Conservation (phyloP, 2,113 vertebrate genomes). For the Scalopus aquaticus region DNA sequence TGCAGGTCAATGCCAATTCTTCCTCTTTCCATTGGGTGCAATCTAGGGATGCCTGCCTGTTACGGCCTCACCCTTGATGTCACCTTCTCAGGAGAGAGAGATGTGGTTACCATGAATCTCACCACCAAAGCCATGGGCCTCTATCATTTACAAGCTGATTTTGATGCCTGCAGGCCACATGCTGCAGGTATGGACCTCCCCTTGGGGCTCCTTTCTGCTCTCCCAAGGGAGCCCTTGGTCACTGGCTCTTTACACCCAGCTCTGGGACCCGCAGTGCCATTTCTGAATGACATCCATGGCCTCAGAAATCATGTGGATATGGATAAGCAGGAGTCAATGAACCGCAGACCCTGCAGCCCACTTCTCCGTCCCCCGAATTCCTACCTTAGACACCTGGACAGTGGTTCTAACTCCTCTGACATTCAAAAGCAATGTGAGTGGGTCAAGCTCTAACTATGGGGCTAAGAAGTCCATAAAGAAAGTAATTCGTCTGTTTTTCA, state of each 20-base stretch:
- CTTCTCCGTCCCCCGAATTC: not conserved
- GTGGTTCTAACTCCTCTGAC: not conserved
- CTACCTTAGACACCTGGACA: not conserved
- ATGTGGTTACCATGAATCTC: conserved; percentile 3
- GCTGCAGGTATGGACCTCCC: not conserved
- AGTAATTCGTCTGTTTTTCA: not conserved
- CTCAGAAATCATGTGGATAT: not conserved
- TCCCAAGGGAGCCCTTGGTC: not conserved
- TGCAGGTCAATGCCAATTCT: not conserved
- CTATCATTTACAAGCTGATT: rapidly evolving
- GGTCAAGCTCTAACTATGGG: not conserved
- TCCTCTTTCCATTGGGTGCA: conserved; percentile 54
- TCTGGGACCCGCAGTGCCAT: not conserved
- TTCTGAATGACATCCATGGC: not conserved
- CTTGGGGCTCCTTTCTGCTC: not conserved
- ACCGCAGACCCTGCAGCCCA: not conserved
- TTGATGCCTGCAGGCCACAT: rapidly evolving
- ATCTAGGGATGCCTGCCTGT: conserved; percentile 73
- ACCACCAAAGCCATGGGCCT: not conserved
- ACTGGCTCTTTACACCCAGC: not conserved
- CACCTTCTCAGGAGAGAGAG: conserved; percentile 60
- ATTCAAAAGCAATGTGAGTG: not conserved
- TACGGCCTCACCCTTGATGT: conserved; percentile 46
- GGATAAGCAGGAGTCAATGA: not conserved
- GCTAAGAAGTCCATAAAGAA: not conserved